Evolutionary conservation across 2,113 vertebrate species (phyloP).

Genomic region (Zosterops pallidus): DNA sequence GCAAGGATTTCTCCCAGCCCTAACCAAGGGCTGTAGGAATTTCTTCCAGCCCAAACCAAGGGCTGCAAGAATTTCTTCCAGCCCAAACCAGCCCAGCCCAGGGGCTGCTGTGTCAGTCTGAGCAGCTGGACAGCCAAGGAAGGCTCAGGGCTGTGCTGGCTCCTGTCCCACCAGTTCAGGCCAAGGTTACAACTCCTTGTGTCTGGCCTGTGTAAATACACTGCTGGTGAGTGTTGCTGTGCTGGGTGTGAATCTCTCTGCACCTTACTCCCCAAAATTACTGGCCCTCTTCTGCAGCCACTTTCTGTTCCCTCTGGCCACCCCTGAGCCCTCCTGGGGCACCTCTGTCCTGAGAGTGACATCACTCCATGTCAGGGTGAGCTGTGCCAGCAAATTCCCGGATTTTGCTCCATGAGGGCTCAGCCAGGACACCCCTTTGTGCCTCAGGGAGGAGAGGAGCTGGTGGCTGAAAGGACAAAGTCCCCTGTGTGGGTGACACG

Average conservation of each 20-base stretch:
- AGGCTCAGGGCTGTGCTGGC: neutral
- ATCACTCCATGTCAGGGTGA: neutral
- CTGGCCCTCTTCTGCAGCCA: neutral
- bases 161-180: neutral
- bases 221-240: accelerated
- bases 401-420: neutral
- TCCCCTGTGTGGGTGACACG: conserved; percentile 23
- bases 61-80: neutral
- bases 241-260: neutral
- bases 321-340: neutral
- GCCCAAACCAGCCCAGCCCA: accelerated
- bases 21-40: too few species aligned
- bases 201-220: neutral
- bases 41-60: too few species aligned
- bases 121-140: neutral
- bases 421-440: neutral
- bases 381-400: neutral
- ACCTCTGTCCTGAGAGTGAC: neutral
- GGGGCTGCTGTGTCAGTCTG: neutral
- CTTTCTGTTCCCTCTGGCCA: neutral
- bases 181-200: accelerated
- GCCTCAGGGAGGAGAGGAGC: neutral
- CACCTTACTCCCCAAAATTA: neutral
- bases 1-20: too few species aligned
- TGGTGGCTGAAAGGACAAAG: conserved; percentile 40